Percentiles rank a stretch among this genome's conserved stretches.
These are phyloP conservation scores for Leptura quadrifasciata DNA, from an alignment of 2,888 invertebrate species.

Conservation along the genomic window DNA sequence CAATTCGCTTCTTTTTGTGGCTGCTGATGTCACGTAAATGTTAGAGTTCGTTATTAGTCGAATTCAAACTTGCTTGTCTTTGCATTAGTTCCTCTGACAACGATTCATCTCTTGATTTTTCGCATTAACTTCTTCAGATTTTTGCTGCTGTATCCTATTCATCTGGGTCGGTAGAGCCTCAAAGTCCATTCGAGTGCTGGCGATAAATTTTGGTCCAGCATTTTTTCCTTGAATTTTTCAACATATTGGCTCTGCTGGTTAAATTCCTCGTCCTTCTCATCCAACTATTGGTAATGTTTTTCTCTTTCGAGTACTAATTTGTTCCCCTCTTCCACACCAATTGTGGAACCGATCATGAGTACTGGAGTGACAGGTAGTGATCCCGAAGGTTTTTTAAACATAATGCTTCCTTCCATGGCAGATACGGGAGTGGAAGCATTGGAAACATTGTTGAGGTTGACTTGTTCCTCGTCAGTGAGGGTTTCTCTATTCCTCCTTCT, in stretches of 20 bases:
- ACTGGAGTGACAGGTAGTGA: constrained; percentile 85
- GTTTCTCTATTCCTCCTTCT: constrained; percentile 93
- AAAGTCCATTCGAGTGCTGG: constrained; percentile 92
- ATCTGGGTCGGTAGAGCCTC: constrained; percentile 96
- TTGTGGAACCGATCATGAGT: constrained; percentile 81
- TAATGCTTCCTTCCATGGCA: constrained; percentile 75
- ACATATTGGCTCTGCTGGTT: constrained; percentile 98
- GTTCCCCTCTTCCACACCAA: constrained; percentile 83
- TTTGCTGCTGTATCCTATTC: constrained; percentile 96
- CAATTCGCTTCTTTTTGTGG: constrained; percentile 96
- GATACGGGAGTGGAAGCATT: constrained; percentile 86
- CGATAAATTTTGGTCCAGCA: constrained; percentile 96
- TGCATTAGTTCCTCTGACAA: constrained; percentile 92
- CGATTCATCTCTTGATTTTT: constrained; percentile 94
- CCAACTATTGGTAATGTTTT: constrained; percentile 95
- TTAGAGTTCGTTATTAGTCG: constrained; percentile 92
- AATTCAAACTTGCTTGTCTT: constrained; percentile 88
- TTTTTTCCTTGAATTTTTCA: constrained; percentile 98
- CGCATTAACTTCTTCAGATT: constrained; percentile 96
- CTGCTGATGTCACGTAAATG: constrained; percentile 93
- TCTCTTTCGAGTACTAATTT: constrained; percentile 94
- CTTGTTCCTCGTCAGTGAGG: constrained; percentile 86
- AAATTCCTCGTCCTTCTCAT: constrained; percentile 99
- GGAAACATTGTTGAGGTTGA: constrained; percentile 78
- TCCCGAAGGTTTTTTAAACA: constrained; percentile 70